Evolutionary conservation across 2,797 vertebrate species (phyloP), one percentile per base, ranked within the genome.

Genomic region (Decapterus maruadsi): DNA sequence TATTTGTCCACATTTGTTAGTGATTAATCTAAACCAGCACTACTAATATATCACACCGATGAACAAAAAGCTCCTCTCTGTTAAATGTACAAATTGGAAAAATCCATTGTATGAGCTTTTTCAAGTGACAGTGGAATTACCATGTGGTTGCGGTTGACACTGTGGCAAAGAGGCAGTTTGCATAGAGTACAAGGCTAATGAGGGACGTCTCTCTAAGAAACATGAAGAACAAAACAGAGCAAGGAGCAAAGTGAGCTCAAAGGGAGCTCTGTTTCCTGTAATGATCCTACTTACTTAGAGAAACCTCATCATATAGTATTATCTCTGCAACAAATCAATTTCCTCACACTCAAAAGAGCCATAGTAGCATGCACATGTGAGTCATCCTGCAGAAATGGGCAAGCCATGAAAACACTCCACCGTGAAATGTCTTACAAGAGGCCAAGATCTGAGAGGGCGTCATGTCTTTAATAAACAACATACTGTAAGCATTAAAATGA

Each of bases 351-450:
- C 43, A 81, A 80, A 77, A 81, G 86, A 91, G 73, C 62, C 64
- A 55, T 66, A 81, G 89, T 76, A 77, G 76, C 79, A 58, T 64
- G 81, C 83, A 86, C 76, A 81, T 86, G 86, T 89, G 90, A 87
- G 75, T 87, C 78, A 85, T 72, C 64, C 71, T 40, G 67, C 81
- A 68, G 77, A 85, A 75, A 80, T 11, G 43, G 67, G 70, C 72
- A 79, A 79, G 78, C 83, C 69, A 78, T 81, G 80, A 84, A 85
- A 87, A 89, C 79, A 78, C 72, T 74, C 43, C 68, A 84, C 77
- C 29, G 78, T 90, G 84, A 92, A 90, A 92, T 87, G 70, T 89
- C 87, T 85, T 82, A 83, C 84, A 90, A 88, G 75, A 78, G 78
- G 80, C 73, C 72, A 81, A 79, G 75, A 92, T 89, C 78, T 70